These are phyloP conservation scores for Notechis scutatus DNA, from an alignment of 2,113 vertebrate genomes.

Conservation along the genomic window DNA sequence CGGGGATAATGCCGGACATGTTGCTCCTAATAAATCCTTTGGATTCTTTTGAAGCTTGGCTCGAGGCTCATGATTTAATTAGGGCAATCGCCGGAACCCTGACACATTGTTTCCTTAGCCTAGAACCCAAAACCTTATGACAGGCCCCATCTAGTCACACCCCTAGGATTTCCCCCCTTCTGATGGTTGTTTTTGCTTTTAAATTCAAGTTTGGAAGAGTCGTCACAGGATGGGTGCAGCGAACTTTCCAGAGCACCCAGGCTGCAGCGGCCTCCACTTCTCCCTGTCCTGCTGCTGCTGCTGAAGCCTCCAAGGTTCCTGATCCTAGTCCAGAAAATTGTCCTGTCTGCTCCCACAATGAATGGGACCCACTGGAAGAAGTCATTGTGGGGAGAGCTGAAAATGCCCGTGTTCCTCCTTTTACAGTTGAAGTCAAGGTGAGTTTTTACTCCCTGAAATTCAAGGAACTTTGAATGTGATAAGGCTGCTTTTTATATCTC, in stretches of 20 bases:
- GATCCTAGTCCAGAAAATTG: slow-evolving; percentile 76
- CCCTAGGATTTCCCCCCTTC: neutral
- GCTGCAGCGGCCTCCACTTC: slow-evolving; percentile 79
- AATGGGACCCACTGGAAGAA: slow-evolving; percentile 97
- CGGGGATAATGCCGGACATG: too few relatives aligned
- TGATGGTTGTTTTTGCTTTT: neutral
- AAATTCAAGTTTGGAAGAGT: slow-evolving; percentile 76
- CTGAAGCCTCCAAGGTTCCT: slow-evolving; percentile 67
- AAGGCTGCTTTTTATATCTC: too few relatives aligned
- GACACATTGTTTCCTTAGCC: neutral
- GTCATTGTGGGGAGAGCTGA: slow-evolving; percentile 96
- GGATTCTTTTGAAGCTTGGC: too few relatives aligned
- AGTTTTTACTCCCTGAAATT: neutral
- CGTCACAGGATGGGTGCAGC: slow-evolving; percentile 84
- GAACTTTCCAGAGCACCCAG: slow-evolving; percentile 87
- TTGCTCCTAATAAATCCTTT: too few relatives aligned
- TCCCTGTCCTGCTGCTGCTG: slow-evolving; percentile 60
- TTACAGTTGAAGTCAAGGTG: slow-evolving; percentile 98
- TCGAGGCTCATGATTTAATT: too few relatives aligned
- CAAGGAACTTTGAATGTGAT: neutral
- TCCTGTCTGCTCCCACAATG: slow-evolving; percentile 90
- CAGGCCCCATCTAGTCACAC: neutral
- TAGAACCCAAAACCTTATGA: neutral
- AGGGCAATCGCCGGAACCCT: too few relatives aligned
- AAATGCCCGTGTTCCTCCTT: slow-evolving; percentile 90